Evolutionary conservation across 1,140 invertebrate genomes (phyloP).

Genomic region (Apocrypta bakeri): DNA sequence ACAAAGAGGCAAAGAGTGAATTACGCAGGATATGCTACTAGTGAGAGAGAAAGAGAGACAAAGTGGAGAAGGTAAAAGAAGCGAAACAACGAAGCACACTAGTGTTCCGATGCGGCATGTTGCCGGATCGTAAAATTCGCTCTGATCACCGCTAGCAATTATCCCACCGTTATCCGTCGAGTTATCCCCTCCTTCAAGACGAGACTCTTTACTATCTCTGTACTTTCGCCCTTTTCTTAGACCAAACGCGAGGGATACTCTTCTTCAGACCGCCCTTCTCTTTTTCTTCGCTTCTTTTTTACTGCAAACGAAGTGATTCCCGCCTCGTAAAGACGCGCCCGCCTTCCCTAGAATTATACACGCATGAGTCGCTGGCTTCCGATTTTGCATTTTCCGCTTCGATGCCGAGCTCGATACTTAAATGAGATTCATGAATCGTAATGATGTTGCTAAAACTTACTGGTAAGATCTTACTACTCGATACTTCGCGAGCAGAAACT

Average conservation of each 20-base stretch:
- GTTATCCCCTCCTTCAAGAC: constrained; percentile 66
- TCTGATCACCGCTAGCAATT: constrained; percentile 75
- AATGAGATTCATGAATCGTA: constrained; percentile 9
- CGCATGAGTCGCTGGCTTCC: constrained; percentile 20
- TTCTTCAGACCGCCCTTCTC: constrained; percentile 42
- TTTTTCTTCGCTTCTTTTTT: constrained; percentile 61
- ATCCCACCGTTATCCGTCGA: constrained; percentile 72
- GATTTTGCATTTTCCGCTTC: constrained; percentile 44
- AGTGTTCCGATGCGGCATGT: constrained; percentile 64
- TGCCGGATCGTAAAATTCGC: constrained; percentile 73
- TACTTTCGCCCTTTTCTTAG: constrained; percentile 55
- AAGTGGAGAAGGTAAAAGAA: constrained; percentile 45
- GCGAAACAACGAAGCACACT: constrained; percentile 32
- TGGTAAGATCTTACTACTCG: too few species aligned
- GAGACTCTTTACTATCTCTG: constrained; percentile 27
- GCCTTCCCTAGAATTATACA: constrained; percentile 66
- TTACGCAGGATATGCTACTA: constrained; percentile 31
- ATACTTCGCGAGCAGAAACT: neutral
- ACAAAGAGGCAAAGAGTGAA: constrained; percentile 54
- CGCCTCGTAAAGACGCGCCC: constrained; percentile 71
- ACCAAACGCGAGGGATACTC: constrained; percentile 49
- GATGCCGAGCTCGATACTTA: neutral
- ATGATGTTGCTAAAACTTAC: neutral
- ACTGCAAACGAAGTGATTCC: constrained; percentile 75
- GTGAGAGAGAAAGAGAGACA: constrained; percentile 4